Evolutionary conservation across 2,888 invertebrate genomes (phyloP).

Genomic region (Cantharis flavilabris): DNA sequence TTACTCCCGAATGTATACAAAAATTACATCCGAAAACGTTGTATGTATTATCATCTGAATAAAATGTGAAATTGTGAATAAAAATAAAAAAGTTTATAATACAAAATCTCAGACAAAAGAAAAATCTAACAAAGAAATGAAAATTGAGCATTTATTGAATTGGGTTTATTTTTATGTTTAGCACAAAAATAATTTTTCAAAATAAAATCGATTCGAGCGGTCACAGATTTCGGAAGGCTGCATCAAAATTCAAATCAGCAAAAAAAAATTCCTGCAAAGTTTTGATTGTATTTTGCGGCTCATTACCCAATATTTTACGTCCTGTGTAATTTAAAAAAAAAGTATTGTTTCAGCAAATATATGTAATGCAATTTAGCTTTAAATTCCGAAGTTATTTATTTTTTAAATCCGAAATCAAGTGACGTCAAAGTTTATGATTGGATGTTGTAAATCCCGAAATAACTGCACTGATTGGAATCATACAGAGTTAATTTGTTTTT

Average conservation of each 20-base stretch:
- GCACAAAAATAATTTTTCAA: neutral
- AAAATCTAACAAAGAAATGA: neutral
- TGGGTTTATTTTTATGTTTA: neutral
- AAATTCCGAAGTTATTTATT: constrained; percentile 20
- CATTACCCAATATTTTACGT: neutral
- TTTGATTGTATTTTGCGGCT: neutral
- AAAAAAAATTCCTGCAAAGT: neutral
- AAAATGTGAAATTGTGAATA: neutral
- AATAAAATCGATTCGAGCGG: neutral
- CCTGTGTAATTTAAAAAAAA: neutral
- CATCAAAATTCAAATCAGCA: neutral
- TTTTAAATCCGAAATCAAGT: constrained; percentile 11
- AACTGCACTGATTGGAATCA: constrained; percentile 31
- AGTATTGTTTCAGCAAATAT: neutral
- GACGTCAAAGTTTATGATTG: constrained; percentile 33
- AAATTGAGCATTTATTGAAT: neutral
- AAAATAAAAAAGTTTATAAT: neutral
- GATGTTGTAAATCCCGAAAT: constrained; percentile 27
- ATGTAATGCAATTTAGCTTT: constrained; percentile 10
- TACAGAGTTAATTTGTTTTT: constrained; percentile 35
- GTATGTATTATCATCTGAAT: neutral
- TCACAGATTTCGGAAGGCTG: neutral
- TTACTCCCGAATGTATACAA: neutral
- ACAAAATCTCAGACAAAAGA: neutral
- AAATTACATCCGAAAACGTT: neutral